These are phyloP conservation scores for Anabas testudineus DNA, from an alignment of 2,797 vertebrate species.

Conservation along the genomic window DNA sequence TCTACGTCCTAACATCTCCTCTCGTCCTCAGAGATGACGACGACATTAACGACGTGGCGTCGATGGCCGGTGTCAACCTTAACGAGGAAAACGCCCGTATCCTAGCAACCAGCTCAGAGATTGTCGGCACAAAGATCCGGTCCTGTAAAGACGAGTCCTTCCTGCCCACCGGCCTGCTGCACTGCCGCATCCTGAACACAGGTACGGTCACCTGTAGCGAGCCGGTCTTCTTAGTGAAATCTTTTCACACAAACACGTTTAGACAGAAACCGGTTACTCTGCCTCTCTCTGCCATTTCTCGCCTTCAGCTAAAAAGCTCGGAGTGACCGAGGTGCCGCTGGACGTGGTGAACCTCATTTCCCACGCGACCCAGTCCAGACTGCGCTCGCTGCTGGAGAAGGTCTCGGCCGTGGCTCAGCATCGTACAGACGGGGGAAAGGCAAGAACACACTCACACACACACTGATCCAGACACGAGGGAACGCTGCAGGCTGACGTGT, in stretches of 20 bases:
- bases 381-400: conserved; percentile 85
- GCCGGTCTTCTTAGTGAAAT: too few species aligned
- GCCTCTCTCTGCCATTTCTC: not conserved
- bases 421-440: conserved; percentile 83
- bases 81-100: conserved; percentile 88
- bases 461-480: too few species aligned
- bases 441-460: conserved; percentile 28
- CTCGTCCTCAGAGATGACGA: conserved; percentile 84
- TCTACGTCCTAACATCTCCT: not conserved
- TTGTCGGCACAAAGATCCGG: conserved; percentile 86
- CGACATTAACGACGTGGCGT: conserved; percentile 88
- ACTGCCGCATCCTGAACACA: conserved; percentile 86
- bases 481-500: too few species aligned
- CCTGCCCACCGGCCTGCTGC: conserved; percentile 82
- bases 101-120: conserved; percentile 85
- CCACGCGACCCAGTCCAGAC: conserved; percentile 84
- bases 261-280: too few species aligned
- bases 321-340: conserved; percentile 84
- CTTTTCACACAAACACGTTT: too few species aligned
- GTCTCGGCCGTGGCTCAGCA: conserved; percentile 87
- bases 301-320: conserved; percentile 82
- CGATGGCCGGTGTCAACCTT: conserved; percentile 88
- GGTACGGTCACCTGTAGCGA: conserved; percentile 66
- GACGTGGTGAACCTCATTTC: conserved; percentile 88
- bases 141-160: conserved; percentile 89